Base-by-base conservation (phyloP, 2,797 vertebrate species). In the Pogoniulus pusillus region DNA sequence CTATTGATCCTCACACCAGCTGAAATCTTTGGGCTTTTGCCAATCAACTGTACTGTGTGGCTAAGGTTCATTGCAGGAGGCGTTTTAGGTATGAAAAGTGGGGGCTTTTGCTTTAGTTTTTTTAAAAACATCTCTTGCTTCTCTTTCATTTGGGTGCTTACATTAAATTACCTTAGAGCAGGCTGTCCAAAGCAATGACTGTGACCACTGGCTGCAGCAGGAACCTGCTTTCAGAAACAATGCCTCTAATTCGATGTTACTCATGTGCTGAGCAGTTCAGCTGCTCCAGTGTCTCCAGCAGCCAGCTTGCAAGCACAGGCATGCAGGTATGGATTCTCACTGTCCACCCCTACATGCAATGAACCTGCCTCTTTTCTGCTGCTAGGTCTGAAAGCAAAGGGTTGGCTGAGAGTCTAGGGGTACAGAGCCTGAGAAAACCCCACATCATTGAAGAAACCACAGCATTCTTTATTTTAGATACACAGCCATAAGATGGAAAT, bases 101-200 rank as follows among this genome's bases (percentile, higher is more conserved):
- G 37, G n/a, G 20, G 51, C 3, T 81, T 85, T 90, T 85, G 17
- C 63, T 87, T 91, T 92, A 89, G 73, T 72, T 84, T 86, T 82
- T 51, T 23, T 5, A 1, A 22, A 76, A 54, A 39, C 39, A 39
- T 53, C 39, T 89, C 51, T 68, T 82, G 55, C 91, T 89, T 91
- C 62, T 86, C 43, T 82, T 34, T 83, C 77, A 87, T 68, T 10
- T 89, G n/a, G 16, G 62, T 8, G 8, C 91, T 91, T 68, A 87
- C 96, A 94, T 83, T 58, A 65, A 93, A 94, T 91, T 85, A 94
- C n/a, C 23, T 77, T 76, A 6, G 47, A 77, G 72, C 53, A 91
- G 76, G 51, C 83, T 87, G 90, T 92, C 93, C 91, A 88, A 93
- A 93, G 51, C 60, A 93, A 92, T 92, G 81, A 87, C 90, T 66